Evolutionary conservation across 1,140 invertebrate species (phyloP).

Genomic region (Littorina saxatilis): DNA sequence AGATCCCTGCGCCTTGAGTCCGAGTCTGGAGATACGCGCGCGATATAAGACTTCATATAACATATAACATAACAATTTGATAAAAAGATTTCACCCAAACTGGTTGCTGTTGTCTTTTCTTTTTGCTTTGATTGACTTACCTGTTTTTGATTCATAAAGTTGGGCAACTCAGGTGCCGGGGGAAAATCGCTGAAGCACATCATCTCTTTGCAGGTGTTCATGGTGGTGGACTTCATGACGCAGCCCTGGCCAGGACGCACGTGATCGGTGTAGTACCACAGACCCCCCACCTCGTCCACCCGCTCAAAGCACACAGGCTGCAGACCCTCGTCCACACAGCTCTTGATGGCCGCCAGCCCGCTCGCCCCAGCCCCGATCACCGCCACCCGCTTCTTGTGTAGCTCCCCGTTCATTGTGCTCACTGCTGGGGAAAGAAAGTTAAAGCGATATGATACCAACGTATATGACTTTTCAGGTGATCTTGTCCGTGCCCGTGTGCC

Average conservation of each 20-base stretch:
- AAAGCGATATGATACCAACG: not conserved
- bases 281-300: constrained; percentile 63
- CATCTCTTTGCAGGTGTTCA: constrained; percentile 78
- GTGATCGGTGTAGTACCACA: constrained; percentile 63
- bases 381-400: constrained; percentile 57
- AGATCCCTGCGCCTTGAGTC: too few species aligned
- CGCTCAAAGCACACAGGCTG: constrained; percentile 74
- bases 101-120: too few species aligned
- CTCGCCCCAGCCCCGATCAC: constrained; percentile 76
- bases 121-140: too few species aligned
- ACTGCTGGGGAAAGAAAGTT: too few species aligned
- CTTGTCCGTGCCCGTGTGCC: not conserved
- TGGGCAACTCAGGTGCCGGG: constrained; percentile 73
- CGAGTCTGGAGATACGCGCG: too few species aligned
- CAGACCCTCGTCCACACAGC: constrained; percentile 73
- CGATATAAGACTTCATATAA: not conserved
- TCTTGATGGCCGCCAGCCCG: constrained; percentile 76
- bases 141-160: constrained; percentile 46
- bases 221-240: constrained; percentile 65
- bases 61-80: too few species aligned
- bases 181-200: constrained; percentile 78
- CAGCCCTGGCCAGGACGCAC: constrained; percentile 62
- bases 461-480: not conserved
- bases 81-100: too few species aligned
- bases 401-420: too few species aligned